Evolutionary conservation across 2,797 vertebrate species (phyloP), one percentile per base, ranked within the genome.

Genomic region (Leuciscus waleckii): DNA sequence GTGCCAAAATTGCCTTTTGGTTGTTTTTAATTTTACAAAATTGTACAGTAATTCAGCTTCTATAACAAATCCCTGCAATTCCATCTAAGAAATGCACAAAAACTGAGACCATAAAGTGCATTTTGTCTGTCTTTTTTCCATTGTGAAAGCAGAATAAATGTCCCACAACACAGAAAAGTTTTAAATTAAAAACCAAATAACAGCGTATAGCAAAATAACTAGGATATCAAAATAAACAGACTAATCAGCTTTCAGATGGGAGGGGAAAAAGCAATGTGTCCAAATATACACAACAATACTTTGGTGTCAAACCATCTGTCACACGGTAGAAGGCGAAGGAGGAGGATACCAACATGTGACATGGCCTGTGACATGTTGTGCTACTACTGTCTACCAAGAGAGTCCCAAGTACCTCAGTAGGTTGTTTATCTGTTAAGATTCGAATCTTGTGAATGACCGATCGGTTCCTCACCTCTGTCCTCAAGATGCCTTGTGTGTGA

Each of bases 401-500:
- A 65, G 4, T 21, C 58, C 17, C 5, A 29, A 29, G 5, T 32
- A 65, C 19, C 56, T 78, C 7, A 51, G 10, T 54, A 54, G 14
- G 9, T 39, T 6, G 29, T 80, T 23, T 37, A 80, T 29, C 26
- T 2, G 8, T n/a, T 41, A 19, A 29, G 29, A 81, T 17, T 26
- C 9, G 0, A 17, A 29, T 41, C 54, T 71, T 32, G 23, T 39
- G 4, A 81, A 19, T 21, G 17, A 58, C 23, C 13, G 37, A 23
- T 82, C 16, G 1, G 13, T 67, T 76, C 13, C 82, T 77, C 10
- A 83, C 82, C 82, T 68, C 41, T 19, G n/a, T 21, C 16, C 43
- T 71, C 19, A 32, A 29, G 32, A 10, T 73, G 65, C 41, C 16
- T 58, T 56, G 35, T 23, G 56, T 14, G 76, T 37, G 51, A 21